These are phyloP conservation scores for Magallana angulata DNA, from an alignment of 1,140 invertebrate species.

Conservation along the genomic window DNA sequence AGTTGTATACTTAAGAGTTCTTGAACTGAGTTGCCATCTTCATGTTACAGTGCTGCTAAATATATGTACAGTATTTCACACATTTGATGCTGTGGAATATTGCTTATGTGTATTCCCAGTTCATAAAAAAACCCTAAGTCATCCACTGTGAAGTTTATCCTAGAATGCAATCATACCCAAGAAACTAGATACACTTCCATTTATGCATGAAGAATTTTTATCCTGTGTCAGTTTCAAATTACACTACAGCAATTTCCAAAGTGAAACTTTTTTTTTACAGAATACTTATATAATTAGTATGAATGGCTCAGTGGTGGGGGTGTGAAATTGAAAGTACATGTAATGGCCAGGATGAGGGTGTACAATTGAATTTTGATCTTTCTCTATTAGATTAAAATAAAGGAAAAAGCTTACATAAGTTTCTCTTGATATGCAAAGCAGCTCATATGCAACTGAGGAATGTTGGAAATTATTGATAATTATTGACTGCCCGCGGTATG, in stretches of 20 bases:
- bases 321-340: background rate
- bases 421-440: too few relatives aligned
- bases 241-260: background rate
- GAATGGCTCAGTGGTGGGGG: background rate
- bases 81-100: background rate
- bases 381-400: too few relatives aligned
- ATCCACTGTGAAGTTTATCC: background rate
- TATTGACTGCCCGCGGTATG: background rate
- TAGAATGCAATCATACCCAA: background rate
- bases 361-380: background rate
- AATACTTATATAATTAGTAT: background rate
- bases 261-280: background rate
- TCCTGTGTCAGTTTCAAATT: too few relatives aligned
- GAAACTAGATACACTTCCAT: background rate
- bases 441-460: background rate
- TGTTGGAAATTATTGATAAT: slow-evolving; percentile 21
- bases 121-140: background rate
- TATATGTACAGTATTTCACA: slow-evolving; percentile 6
- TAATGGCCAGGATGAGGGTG: background rate
- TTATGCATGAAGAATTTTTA: background rate
- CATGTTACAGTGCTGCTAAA: background rate
- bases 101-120: background rate
- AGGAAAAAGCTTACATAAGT: too few relatives aligned
- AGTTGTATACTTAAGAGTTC: background rate
- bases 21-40: background rate